These are phyloP conservation scores for Poecilia velifera DNA, from an alignment of 2,797 vertebrate genomes.

Conservation along the genomic window DNA sequence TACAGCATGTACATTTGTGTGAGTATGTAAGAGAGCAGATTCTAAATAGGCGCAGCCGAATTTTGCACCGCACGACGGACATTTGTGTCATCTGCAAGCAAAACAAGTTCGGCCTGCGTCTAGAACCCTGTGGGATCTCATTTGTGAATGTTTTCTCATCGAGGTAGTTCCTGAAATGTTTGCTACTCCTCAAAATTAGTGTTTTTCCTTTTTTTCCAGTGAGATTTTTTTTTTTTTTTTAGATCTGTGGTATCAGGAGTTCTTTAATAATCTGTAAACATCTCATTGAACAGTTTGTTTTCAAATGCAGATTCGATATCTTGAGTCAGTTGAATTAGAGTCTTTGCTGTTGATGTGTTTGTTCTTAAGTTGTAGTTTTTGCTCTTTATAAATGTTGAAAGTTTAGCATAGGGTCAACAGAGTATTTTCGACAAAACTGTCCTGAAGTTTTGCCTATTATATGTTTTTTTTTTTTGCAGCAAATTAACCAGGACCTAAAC, in stretches of 20 bases:
- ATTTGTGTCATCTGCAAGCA: neutral
- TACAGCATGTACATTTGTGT: neutral
- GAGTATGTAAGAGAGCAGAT: neutral
- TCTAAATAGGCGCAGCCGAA: neutral
- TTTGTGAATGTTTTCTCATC: neutral
- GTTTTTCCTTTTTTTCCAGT: neutral
- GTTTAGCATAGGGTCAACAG: neutral
- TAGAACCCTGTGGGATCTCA: neutral
- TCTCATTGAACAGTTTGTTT: neutral
- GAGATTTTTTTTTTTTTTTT: neutral
- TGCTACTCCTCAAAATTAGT: neutral
- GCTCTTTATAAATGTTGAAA: neutral
- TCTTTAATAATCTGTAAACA: neutral
- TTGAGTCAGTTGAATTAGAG: neutral
- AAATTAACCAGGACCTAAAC: conserved; percentile 99
- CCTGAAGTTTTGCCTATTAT: conserved; percentile 6
- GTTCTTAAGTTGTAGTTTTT: neutral
- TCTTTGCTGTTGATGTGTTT: neutral
- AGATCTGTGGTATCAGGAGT: neutral
- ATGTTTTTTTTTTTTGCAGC: conserved; percentile 76
- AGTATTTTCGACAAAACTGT: neutral
- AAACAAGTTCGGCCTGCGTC: neutral
- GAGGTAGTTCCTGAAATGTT: neutral
- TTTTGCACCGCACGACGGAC: neutral
- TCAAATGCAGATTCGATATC: neutral